Evolutionary conservation across 1,140 invertebrate genomes (phyloP).

Genomic region (Laupala kohalensis): DNA sequence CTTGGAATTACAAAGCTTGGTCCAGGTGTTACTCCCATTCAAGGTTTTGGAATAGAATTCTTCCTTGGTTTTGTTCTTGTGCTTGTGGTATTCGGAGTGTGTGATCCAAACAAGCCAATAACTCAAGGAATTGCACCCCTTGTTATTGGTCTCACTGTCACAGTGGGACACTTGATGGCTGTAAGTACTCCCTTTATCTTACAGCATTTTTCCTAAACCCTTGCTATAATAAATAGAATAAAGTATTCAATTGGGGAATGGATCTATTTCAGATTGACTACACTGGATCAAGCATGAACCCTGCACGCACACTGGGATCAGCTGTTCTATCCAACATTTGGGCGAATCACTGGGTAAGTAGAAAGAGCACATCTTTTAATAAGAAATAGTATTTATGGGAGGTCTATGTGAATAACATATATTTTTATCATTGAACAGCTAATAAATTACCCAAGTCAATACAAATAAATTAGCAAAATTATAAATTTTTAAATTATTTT

Average conservation of each 20-base stretch:
- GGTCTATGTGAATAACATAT: too few relatives aligned
- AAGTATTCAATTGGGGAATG: background rate
- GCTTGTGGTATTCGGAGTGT: constrained; percentile 76
- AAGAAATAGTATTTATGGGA: too few relatives aligned
- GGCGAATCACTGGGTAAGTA: constrained; percentile 66
- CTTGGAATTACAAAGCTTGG: constrained; percentile 48
- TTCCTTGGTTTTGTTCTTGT: constrained; percentile 81
- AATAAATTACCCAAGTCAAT: too few relatives aligned
- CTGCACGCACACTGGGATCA: constrained; percentile 71
- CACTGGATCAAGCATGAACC: constrained; percentile 83
- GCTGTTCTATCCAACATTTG: constrained; percentile 63
- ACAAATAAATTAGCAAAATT: too few relatives aligned
- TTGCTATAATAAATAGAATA: too few relatives aligned
- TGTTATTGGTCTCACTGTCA: constrained; percentile 78
- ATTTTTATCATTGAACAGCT: too few relatives aligned
- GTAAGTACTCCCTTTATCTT: constrained; percentile 46
- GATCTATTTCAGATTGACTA: constrained; percentile 43
- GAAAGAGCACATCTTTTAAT: too few relatives aligned
- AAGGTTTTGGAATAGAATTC: constrained; percentile 80
- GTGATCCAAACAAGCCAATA: constrained; percentile 56
- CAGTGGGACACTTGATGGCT: constrained; percentile 72
- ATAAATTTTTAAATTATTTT: too few relatives aligned
- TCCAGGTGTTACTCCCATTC: constrained; percentile 41
- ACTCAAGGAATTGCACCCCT: constrained; percentile 70
- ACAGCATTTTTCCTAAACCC: too few relatives aligned